Evolutionary conservation across 2,888 invertebrate species (phyloP).

Genomic region (Rugalucina vietnamica): DNA sequence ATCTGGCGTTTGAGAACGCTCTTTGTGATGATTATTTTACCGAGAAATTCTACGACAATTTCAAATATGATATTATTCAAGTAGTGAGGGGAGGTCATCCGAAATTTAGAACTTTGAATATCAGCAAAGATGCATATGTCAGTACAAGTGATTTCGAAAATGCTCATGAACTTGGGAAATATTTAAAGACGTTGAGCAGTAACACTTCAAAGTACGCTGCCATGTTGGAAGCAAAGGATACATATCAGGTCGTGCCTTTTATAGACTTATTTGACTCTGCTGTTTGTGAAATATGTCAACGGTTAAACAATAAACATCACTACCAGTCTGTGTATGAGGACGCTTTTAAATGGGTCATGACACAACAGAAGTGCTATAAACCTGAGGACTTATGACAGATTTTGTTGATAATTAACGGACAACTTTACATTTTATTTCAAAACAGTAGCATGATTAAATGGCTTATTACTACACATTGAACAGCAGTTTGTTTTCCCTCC

Average conservation of each 20-base stretch:
- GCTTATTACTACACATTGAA: too few species aligned
- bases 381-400: too few species aligned
- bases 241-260: neutral
- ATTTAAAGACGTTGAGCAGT: neutral
- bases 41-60: neutral
- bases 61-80: neutral
- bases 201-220: neutral
- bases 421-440: too few species aligned
- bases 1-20: neutral
- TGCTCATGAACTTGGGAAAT: neutral
- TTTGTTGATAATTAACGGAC: too few species aligned
- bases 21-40: neutral
- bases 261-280: neutral
- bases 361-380: neutral
- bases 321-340: neutral
- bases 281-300: neutral
- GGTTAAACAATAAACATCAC: neutral
- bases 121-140: neutral
- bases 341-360: neutral
- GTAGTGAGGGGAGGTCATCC: neutral
- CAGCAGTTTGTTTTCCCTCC: too few species aligned
- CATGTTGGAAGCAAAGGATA: neutral
- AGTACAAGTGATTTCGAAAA: neutral
- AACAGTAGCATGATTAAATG: too few species aligned
- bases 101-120: neutral